phyloP scores from a whole-genome alignment of 2,113 vertebrate genomes.

The Gnathonemus echidnorhynchus region DNA sequence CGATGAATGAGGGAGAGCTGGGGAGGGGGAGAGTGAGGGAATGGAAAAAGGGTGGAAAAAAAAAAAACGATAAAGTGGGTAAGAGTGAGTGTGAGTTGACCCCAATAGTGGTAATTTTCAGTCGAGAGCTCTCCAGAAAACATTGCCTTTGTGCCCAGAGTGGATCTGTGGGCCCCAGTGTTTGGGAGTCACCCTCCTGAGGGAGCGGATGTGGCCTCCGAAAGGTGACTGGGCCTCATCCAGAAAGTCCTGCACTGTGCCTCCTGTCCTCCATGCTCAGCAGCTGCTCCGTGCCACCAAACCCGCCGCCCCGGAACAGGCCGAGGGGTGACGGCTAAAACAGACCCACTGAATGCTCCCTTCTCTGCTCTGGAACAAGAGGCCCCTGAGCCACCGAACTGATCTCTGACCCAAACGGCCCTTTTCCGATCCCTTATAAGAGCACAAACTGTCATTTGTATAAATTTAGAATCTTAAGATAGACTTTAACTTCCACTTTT shows the following conservation, averaged over 20 bases:
- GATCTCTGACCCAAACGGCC: conserved; percentile 81
- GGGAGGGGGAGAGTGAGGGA: not conserved
- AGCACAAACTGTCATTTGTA: conserved; percentile 78
- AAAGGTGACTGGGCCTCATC: conserved; percentile 71
- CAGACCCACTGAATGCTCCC: conserved; percentile 88
- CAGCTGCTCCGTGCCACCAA: conserved; percentile 64
- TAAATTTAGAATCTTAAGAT: conserved; percentile 75
- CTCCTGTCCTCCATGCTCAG: conserved; percentile 65
- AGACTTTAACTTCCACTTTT: conserved; percentile 46
- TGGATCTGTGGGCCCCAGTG: conserved; percentile 68
- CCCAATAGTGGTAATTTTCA: conserved; percentile 76
- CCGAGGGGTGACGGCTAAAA: conserved; percentile 71
- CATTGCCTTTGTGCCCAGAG: conserved; percentile 65
- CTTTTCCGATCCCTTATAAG: conserved; percentile 85
- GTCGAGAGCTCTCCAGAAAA: conserved; percentile 70
- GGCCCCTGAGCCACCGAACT: conserved; percentile 76
- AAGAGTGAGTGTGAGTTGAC: conserved; percentile 57
- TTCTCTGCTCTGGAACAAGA: conserved; percentile 77
- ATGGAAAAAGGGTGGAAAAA: not conserved
- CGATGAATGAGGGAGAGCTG: not conserved
- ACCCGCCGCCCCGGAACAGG: conserved; percentile 56
- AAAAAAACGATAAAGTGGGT: conserved; percentile 12
- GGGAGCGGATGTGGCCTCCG: conserved; percentile 73
- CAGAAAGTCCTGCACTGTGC: conserved; percentile 65
- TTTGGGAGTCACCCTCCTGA: conserved; percentile 63